Evolutionary conservation across 2,888 invertebrate genomes (phyloP).

Genomic region (Drosophila lutescens): DNA sequence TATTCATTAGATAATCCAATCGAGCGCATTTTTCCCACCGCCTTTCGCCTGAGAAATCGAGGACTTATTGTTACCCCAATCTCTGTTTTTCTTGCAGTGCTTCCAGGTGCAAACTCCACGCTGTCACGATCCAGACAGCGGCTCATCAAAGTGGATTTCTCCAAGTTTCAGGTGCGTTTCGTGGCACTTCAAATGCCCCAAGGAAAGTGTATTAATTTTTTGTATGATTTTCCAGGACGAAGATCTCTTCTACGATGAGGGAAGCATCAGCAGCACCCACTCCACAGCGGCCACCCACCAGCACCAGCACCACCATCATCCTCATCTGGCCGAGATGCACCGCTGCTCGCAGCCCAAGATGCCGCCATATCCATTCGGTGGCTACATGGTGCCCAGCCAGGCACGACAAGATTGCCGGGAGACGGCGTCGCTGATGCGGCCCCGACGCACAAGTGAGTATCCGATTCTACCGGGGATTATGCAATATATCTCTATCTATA

Average conservation of each 20-base stretch:
- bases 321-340: constrained; percentile 64
- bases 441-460: constrained; percentile 84
- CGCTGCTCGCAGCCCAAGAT: constrained; percentile 83
- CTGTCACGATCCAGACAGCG: constrained; percentile 85
- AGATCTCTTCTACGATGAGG: constrained; percentile 78
- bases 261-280: constrained; percentile 64
- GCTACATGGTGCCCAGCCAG: constrained; percentile 75
- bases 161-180: constrained; percentile 88
- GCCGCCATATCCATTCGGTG: constrained; percentile 83
- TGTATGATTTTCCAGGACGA: constrained; percentile 59
- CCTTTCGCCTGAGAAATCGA: constrained; percentile 35
- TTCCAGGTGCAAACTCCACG: constrained; percentile 81
- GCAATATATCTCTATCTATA: constrained; percentile 13
- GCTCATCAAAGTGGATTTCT: constrained; percentile 94
- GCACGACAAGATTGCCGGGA: constrained; percentile 57
- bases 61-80: constrained; percentile 24
- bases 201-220: not conserved
- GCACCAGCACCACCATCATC: constrained; percentile 54
- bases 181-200: accelerated
- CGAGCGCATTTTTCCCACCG: constrained; percentile 49
- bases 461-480: constrained; percentile 19
- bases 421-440: constrained; percentile 69
- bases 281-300: constrained; percentile 53
- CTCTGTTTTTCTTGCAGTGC: constrained; percentile 80
- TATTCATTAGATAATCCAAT: constrained; percentile 60